Evolutionary conservation across 2,797 vertebrate species (phyloP).

Genomic region (Oryzias dopingdopingensis): DNA sequence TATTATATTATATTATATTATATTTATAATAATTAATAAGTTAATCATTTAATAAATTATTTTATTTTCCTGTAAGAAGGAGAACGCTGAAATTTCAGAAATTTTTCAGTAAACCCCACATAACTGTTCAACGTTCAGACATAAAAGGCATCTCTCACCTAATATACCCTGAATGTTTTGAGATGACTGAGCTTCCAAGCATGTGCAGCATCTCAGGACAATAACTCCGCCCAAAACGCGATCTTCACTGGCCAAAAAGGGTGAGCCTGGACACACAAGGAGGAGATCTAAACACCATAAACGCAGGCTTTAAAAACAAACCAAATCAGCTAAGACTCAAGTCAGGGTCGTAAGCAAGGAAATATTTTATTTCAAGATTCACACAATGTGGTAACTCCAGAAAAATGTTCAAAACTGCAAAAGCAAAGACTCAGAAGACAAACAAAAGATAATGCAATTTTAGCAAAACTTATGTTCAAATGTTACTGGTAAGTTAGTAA

Average conservation of each 20-base stretch:
- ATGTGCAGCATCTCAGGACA: slow-evolving; percentile 90
- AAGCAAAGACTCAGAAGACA: slow-evolving; percentile 6
- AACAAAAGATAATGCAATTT: not conserved
- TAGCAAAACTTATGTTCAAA: not conserved
- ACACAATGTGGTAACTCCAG: not conserved
- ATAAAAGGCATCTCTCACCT: slow-evolving; percentile 75
- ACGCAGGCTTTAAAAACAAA: not conserved
- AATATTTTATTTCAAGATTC: not conserved
- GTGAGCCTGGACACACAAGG: slow-evolving; percentile 81
- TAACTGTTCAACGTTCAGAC: not conserved
- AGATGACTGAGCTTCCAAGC: slow-evolving; percentile 83
- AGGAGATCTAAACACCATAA: slow-evolving; percentile 3
- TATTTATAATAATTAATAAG: no score
- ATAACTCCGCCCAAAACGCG: slow-evolving; percentile 97
- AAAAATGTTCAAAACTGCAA: not conserved
- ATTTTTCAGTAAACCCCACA: slow-evolving; percentile 48
- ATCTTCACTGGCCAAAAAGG: slow-evolving; percentile 92
- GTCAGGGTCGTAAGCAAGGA: not conserved
- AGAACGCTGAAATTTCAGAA: no score
- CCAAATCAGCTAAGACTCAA: slow-evolving; percentile 6
- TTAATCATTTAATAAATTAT: no score
- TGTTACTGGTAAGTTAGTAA: no score
- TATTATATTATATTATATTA: no score
- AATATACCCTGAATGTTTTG: slow-evolving; percentile 88
- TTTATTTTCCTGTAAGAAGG: no score